Percentiles rank a stretch among this genome's conserved stretches.
phyloP scores from a whole-genome alignment of 2,888 invertebrate genomes.

The Megalurothrips usitatus region DNA sequence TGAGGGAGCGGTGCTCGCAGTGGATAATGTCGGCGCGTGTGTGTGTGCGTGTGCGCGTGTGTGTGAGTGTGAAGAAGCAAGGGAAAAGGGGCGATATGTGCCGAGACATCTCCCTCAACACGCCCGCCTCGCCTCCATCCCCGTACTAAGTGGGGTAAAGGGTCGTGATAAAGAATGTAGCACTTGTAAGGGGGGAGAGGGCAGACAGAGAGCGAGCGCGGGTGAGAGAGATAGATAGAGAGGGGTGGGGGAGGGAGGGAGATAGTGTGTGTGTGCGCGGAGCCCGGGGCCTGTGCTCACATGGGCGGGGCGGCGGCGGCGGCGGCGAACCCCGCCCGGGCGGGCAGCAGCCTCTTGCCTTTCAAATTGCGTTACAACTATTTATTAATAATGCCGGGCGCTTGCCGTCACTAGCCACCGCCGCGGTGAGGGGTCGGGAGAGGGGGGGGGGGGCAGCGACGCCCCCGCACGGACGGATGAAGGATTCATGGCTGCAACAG shows the following conservation, averaged over 20 bases:
- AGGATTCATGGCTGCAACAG: background rate
- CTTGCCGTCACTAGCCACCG: background rate
- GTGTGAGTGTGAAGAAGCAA: background rate
- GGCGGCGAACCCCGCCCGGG: background rate
- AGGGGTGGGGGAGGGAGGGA: too few relatives aligned
- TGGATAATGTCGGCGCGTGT: background rate
- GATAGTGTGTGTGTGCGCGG: too few relatives aligned
- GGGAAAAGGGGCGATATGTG: background rate
- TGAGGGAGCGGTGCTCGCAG: background rate
- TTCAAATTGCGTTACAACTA: slow-evolving; percentile 11
- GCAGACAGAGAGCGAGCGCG: too few relatives aligned
- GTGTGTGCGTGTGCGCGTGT: background rate
- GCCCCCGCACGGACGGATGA: background rate
- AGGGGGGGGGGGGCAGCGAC: background rate
- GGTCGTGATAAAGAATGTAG: slow-evolving; percentile 17
- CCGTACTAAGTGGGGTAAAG: slow-evolving; percentile 16
- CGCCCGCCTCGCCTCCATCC: background rate
- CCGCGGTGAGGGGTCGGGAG: background rate
- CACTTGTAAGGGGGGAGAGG: background rate
- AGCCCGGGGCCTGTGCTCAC: background rate
- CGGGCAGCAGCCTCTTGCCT: background rate
- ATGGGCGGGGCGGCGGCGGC: background rate
- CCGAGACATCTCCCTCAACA: slow-evolving; percentile 24
- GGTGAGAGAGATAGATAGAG: too few relatives aligned
- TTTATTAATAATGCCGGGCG: slow-evolving; percentile 1